Evolutionary conservation across 2,888 invertebrate genomes (phyloP), one percentile per base, ranked within the genome.

Genomic region (Agriopis marginaria): DNA sequence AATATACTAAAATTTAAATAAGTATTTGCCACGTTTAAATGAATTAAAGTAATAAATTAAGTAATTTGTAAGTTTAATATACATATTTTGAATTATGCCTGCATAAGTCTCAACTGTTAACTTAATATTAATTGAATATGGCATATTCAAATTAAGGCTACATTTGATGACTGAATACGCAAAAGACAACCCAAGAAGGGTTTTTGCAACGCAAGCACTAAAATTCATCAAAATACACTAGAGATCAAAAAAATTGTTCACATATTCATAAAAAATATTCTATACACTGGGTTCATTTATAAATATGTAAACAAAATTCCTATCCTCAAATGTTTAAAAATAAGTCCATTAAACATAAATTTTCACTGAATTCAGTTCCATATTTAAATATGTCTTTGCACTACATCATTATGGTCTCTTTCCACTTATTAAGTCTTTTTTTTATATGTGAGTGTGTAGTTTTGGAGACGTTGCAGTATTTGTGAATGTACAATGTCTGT

Each of bases 321-420:
- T 74, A 77, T 76, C 69, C 69, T 45, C 68, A 66, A 76, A 73
- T 79, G 75, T 76, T 71, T 78, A 76, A 78, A 71, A 77, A 78
- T 76, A 81, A 79, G 73, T 77, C 79, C 81, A 74, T 79, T 82
- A 75, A 77, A 72, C 77, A 76, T 72, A 76, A 77, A 78, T 77
- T 70, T 78, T 80, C 82, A 82, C 79, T 74, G 75, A 80, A 80
- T 83, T 79, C 76, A 79, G 82, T 73, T 77, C 50, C 11, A 51
- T 67, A 45, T 60, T n/a, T 71, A 78, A 83, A 82, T 32, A 81
- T 76, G 84, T 85, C 74, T 82, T 71, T 79, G 68, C 87, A 88
- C 87, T 85, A 80, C 68, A 75, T 56, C 23, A 59, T 50, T 69
- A 70, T 79, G 83, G 85, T 87, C 85, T 80, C 32, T 81, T 77